These are phyloP conservation scores for Unio pictorum DNA, from an alignment of 2,888 invertebrate genomes.

Conservation along the genomic window DNA sequence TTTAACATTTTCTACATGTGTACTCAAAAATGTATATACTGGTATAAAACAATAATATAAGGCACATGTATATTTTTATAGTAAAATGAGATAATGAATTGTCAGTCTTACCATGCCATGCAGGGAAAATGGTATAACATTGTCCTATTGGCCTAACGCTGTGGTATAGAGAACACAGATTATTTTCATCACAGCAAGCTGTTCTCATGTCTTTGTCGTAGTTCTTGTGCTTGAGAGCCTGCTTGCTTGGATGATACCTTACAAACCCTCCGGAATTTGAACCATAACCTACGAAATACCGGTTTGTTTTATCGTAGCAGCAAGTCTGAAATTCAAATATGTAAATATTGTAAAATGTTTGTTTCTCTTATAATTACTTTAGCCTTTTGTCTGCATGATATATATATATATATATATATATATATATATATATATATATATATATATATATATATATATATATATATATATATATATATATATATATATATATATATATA, in stretches of 20 bases:
- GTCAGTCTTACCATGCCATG: too few relatives aligned
- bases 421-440: too few relatives aligned
- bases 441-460: not conserved
- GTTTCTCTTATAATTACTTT: too few relatives aligned
- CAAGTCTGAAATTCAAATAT: constrained; percentile 5
- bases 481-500: not conserved
- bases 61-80: too few relatives aligned
- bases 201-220: constrained; percentile 5
- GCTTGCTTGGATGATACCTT: not conserved
- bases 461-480: not conserved
- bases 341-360: too few relatives aligned
- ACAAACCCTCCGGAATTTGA: constrained; percentile 3
- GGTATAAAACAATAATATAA: too few relatives aligned
- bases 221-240: not conserved
- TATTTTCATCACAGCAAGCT: not conserved
- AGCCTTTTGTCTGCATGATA: too few relatives aligned
- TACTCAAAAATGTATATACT: too few relatives aligned
- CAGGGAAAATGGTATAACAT: not conserved
- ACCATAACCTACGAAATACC: not conserved
- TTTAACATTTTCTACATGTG: too few relatives aligned
- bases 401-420: not conserved
- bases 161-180: constrained; percentile 4
- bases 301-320: constrained; percentile 1
- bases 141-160: constrained; percentile 6
- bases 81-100: too few relatives aligned